Evolutionary conservation across 2,888 invertebrate genomes (phyloP), one percentile per base, ranked within the genome.

Genomic region (Polyommatus icarus): DNA sequence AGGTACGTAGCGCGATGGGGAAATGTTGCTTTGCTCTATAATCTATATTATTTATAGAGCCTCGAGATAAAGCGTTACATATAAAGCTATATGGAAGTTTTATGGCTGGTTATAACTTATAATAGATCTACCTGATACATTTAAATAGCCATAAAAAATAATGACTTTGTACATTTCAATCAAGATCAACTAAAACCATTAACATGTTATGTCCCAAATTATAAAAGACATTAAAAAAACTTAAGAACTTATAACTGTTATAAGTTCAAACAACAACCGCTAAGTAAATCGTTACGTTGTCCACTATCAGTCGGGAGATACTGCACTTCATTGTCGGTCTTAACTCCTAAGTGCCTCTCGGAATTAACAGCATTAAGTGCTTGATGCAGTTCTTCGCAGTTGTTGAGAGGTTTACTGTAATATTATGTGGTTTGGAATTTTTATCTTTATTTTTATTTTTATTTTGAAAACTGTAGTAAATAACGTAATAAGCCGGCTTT

Each of bases 281-380:
- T 29, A 20, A 59, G 67, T 29, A 67, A 67, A 24, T 61, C 61
- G 67, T 67, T 32, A 32, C 67, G 67, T 20, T 36, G 32, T 40
- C n/a, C 40, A 40, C 36, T 72, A 72, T 72, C 72, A 6, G 67
- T 67, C 72, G 36, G 36, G 40, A 72, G 72, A 72, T 72, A 40
- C 72, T 72, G 72, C 72, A 72, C 72, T 40, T 72, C 40, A 72
- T n/a, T 72, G 72, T 72, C 72, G 72, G 72, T 72, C 72, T n/a
- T 32, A 67, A 67, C 67, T 32, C 29, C 15, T 40, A 72, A 40
- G 72, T 72, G 72, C n/a, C 67, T 72, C 72, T 72, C 20, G 40
- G 40, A 72, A 72, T 72, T 40, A 72, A 72, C 72, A 40, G 40
- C 67, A 67, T 67, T 67, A 32, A 67, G 67, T 67, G 29, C 29